Percentiles rank a stretch among this genome's conserved stretches.
phyloP scores from a whole-genome alignment of 2,113 vertebrate species.

The Hippocampus abdominalis region DNA sequence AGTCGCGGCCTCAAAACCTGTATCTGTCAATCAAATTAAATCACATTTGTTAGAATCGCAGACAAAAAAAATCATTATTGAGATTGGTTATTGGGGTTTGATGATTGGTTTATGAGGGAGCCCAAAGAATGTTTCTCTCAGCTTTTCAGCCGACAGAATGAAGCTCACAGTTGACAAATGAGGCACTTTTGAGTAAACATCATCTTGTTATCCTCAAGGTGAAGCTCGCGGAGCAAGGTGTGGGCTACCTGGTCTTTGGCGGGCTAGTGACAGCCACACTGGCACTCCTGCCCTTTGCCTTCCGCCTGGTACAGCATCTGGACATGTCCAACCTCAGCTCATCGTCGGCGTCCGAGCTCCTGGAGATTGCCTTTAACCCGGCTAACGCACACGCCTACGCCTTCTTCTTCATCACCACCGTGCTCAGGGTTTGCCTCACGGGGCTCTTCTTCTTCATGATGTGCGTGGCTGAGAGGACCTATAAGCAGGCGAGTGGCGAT shows the following conservation, averaged over 20 bases:
- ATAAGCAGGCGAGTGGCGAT: conserved; percentile 82
- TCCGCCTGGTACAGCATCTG: conserved; percentile 79
- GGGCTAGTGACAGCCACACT: conserved; percentile 80
- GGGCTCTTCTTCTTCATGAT: conserved; percentile 99
- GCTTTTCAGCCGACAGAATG: no score
- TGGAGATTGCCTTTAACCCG: conserved; percentile 75
- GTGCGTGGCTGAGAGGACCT: conserved; percentile 96
- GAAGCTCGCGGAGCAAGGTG: conserved; percentile 86
- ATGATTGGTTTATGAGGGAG: no score
- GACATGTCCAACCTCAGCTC: conserved; percentile 75
- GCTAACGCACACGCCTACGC: conserved; percentile 57
- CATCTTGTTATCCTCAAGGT: conserved; percentile 71
- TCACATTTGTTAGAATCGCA: no score
- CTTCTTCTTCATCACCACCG: conserved; percentile 81
- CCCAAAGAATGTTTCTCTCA: no score
- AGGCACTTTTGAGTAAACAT: no score
- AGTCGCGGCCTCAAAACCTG: no score
- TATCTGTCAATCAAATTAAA: no score
- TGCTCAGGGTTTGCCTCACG: conserved; percentile 86
- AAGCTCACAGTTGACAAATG: no score
- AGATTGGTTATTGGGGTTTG: no score
- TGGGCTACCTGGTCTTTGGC: conserved; percentile 88
- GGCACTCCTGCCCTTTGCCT: conserved; percentile 83
- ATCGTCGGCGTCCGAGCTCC: conserved; percentile 71
- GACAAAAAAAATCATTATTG: no score